Conservation (phyloP, 2,797 vertebrate species). For the Kryptopterus vitreolus region DNA sequence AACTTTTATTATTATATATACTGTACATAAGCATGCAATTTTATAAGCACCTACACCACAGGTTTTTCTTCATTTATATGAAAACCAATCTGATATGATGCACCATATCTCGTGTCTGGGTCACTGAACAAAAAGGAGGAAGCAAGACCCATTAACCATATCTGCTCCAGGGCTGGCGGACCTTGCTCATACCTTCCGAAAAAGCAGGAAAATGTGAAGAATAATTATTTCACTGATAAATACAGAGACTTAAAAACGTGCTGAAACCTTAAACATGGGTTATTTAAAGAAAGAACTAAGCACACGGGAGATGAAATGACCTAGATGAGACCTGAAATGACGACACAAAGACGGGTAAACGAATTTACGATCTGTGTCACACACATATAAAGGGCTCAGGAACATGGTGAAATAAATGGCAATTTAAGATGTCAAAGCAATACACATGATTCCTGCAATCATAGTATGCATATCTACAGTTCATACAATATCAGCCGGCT, state of each 20-base stretch:
- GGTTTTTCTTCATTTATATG: not conserved
- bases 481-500: not conserved
- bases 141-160: too few relatives aligned
- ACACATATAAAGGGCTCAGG: not conserved
- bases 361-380: not conserved
- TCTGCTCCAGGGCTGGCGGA: too few relatives aligned
- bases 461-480: not conserved
- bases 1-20: not conserved
- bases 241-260: constrained; percentile 18
- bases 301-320: constrained; percentile 64
- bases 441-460: not conserved
- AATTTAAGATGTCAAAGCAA: not conserved
- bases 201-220: not conserved
- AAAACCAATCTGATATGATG: constrained; percentile 13
- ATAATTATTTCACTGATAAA: not conserved
- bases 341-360: constrained; percentile 18
- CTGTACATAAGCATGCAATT: not conserved
- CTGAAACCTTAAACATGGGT: constrained; percentile 42
- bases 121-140: too few relatives aligned
- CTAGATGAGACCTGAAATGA: constrained; percentile 63
- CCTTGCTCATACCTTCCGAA: too few relatives aligned
- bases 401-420: not conserved
- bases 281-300: constrained; percentile 61
- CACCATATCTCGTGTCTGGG: not conserved
- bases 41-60: not conserved